Conservation (phyloP, 2,113 vertebrate species). For the Empidonax alnorum region DNA sequence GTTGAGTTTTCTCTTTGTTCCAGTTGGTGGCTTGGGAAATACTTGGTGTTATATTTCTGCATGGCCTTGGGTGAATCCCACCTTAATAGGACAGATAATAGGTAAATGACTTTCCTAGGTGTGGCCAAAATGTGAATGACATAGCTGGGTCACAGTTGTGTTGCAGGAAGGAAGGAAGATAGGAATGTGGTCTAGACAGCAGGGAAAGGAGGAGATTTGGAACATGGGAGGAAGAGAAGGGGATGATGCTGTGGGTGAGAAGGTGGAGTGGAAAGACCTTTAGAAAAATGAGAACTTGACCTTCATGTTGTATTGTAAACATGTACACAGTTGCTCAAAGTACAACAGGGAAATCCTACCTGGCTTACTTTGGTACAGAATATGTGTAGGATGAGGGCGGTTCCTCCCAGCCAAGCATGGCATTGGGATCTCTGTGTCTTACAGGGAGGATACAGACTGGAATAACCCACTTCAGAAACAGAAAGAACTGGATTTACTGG, state of each 20-base stretch:
- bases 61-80: background rate
- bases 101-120: background rate
- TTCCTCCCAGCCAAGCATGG: fast-evolving
- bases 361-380: background rate
- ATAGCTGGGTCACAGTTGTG: background rate
- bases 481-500: background rate
- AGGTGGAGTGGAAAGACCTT: background rate
- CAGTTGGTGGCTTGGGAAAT: background rate
- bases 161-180: background rate
- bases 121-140: background rate
- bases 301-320: background rate
- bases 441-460: background rate
- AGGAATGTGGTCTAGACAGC: background rate
- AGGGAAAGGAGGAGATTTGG: background rate
- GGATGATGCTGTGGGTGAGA: background rate
- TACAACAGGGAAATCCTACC: background rate
- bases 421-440: background rate
- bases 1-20: background rate
- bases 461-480: background rate
- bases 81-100: background rate
- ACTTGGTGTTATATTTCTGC: background rate
- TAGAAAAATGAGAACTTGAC: background rate
- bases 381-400: background rate
- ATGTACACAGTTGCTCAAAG: background rate
- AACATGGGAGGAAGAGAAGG: background rate